These are phyloP conservation scores for Thalassophryne amazonica DNA, from an alignment of 2,797 vertebrate species.

Conservation along the genomic window DNA sequence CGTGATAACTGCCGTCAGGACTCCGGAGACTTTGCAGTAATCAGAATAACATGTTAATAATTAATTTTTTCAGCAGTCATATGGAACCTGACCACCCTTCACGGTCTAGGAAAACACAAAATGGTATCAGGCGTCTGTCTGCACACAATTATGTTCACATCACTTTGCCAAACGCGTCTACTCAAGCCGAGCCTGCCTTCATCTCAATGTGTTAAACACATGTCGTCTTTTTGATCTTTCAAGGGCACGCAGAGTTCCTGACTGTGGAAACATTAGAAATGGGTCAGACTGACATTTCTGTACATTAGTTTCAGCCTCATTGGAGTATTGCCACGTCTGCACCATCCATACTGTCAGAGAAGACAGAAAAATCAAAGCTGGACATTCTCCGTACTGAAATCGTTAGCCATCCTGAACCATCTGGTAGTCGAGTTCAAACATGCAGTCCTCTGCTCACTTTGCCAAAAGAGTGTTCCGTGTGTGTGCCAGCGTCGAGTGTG, in stretches of 20 bases:
- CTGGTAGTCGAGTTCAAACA: slow-evolving; percentile 21
- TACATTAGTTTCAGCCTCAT: slow-evolving; percentile 8
- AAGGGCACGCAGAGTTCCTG: slow-evolving; percentile 30
- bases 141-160: slow-evolving; percentile 43
- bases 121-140: slow-evolving; percentile 18
- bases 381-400: slow-evolving; percentile 10
- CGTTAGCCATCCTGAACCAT: slow-evolving; percentile 11
- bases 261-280: slow-evolving; percentile 46
- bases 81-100: background rate
- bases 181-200: slow-evolving; percentile 14
- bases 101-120: background rate
- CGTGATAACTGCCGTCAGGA: background rate
- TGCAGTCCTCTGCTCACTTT: slow-evolving; percentile 1
- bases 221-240: slow-evolving; percentile 51
- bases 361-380: background rate
- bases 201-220: slow-evolving; percentile 62
- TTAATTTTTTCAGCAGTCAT: slow-evolving; percentile 5
- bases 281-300: slow-evolving; percentile 41
- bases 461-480: slow-evolving; percentile 19
- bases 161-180: slow-evolving; percentile 19
- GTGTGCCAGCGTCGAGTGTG: slow-evolving; percentile 29
- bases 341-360: background rate
- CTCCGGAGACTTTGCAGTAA: background rate
- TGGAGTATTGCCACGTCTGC: background rate
- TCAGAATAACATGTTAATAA: slow-evolving; percentile 12